Evolutionary conservation across 1,140 invertebrate species (phyloP).

Genomic region (Anastrepha ludens): DNA sequence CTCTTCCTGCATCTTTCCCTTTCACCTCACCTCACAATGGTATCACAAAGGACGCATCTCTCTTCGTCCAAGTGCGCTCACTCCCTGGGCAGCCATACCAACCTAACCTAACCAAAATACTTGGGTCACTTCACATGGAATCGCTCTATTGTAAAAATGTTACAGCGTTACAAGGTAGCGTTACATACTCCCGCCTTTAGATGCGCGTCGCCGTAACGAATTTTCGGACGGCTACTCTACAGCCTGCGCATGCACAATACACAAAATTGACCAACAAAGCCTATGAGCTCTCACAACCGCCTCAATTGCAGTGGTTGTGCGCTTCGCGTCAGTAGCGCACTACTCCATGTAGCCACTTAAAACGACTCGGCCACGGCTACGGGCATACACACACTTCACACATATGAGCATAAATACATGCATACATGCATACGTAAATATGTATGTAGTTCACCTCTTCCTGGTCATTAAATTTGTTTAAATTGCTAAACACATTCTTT

Average conservation of each 20-base stretch:
- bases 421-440: background rate
- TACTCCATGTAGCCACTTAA: too few species aligned
- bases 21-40: too few species aligned
- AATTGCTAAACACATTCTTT: constrained; percentile 39
- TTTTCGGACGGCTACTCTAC: background rate
- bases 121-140: too few species aligned
- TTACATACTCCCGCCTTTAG: background rate
- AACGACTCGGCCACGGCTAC: background rate
- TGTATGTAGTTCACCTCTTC: constrained; percentile 34
- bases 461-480: constrained; percentile 52
- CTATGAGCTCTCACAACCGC: background rate
- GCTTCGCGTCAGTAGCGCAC: background rate
- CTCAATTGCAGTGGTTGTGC: background rate
- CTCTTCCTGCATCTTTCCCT: too few species aligned
- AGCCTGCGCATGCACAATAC: background rate
- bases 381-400: background rate
- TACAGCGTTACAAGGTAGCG: background rate
- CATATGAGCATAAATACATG: background rate
- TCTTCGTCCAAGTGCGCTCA: too few species aligned
- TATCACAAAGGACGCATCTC: too few species aligned
- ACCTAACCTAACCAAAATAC: too few species aligned
- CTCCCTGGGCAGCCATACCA: too few species aligned
- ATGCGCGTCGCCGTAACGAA: background rate
- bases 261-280: background rate
- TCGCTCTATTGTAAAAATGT: too few species aligned